A percentile compares a stretch with the other conserved stretches of the same genome.
These are phyloP conservation scores for Tridacna crocea DNA, from an alignment of 2,888 invertebrate genomes.

Conservation along the genomic window DNA sequence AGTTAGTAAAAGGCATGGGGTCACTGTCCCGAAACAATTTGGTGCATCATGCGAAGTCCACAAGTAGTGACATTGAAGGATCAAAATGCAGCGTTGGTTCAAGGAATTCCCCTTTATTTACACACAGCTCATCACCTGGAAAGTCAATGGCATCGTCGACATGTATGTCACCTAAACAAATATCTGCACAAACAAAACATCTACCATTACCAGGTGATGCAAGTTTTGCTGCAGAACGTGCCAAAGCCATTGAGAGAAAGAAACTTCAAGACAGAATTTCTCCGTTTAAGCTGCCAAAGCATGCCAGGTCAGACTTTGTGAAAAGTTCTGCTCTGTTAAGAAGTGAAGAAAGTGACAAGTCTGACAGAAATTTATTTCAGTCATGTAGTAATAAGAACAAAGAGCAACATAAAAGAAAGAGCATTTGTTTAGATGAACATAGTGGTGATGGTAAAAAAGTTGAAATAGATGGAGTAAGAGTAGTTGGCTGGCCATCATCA, in stretches of 20 bases:
- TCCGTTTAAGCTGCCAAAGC: slow-evolving; percentile 33
- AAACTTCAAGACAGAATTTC: slow-evolving; percentile 35
- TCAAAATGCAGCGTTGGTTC: background rate
- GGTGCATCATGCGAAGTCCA: background rate
- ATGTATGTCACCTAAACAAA: background rate
- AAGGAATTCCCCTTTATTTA: background rate
- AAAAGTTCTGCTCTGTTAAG: slow-evolving; percentile 50
- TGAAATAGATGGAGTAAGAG: background rate
- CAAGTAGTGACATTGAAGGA: background rate
- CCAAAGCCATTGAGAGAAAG: slow-evolving; percentile 31
- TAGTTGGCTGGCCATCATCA: slow-evolving; percentile 51
- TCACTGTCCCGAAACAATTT: background rate
- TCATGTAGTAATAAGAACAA: background rate
- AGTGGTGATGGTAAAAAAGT: background rate
- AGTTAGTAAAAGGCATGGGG: background rate
- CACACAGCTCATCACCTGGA: background rate
- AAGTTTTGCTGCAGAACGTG: slow-evolving; percentile 44
- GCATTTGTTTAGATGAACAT: background rate
- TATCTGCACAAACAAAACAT: background rate
- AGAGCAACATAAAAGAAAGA: background rate
- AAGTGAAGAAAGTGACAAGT: background rate
- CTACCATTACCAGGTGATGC: slow-evolving; percentile 30
- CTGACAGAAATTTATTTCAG: background rate
- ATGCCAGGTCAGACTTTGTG: slow-evolving; percentile 37
- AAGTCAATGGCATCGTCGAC: background rate